phyloP scores from a whole-genome alignment of 1,140 invertebrate species.

The Drosophila carrolli region DNA sequence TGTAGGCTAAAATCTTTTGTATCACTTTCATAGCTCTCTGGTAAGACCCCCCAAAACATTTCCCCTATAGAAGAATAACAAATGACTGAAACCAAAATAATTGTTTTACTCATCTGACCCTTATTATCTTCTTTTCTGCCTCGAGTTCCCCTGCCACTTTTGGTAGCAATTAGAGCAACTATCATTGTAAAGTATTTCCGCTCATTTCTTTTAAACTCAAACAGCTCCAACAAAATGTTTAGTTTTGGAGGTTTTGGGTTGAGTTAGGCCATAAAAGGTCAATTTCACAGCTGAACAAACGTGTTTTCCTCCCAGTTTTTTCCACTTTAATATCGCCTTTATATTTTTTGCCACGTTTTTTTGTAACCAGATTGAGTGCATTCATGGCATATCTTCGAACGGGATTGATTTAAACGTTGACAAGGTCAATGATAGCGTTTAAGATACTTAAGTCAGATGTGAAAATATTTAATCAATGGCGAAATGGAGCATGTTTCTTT shows the following conservation, averaged over 20 bases:
- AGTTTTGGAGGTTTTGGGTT: slow-evolving; percentile 23
- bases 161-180: slow-evolving; percentile 49
- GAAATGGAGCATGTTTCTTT: slow-evolving; percentile 27
- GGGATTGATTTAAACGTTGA: slow-evolving; percentile 45
- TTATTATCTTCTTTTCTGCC: slow-evolving; percentile 32
- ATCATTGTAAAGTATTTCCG: slow-evolving; percentile 70
- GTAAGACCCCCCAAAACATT: not conserved
- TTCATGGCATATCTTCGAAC: slow-evolving; percentile 64
- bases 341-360: slow-evolving; percentile 58
- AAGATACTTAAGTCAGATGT: slow-evolving; percentile 39
- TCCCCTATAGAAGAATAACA: slow-evolving; percentile 10
- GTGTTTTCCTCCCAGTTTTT: slow-evolving; percentile 53
- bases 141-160: slow-evolving; percentile 10
- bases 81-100: slow-evolving; percentile 25
- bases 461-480: slow-evolving; percentile 51
- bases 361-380: slow-evolving; percentile 55
- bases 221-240: slow-evolving; percentile 26
- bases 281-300: slow-evolving; percentile 80
- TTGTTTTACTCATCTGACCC: slow-evolving; percentile 28
- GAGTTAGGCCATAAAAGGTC: slow-evolving; percentile 69
- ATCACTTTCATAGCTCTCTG: not conserved
- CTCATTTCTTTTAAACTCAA: slow-evolving; percentile 48
- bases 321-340: slow-evolving; percentile 49
- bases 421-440: slow-evolving; percentile 62
- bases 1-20: not conserved